phyloP scores from a whole-genome alignment of 1,140 invertebrate genomes.

The Drosophila orena region DNA sequence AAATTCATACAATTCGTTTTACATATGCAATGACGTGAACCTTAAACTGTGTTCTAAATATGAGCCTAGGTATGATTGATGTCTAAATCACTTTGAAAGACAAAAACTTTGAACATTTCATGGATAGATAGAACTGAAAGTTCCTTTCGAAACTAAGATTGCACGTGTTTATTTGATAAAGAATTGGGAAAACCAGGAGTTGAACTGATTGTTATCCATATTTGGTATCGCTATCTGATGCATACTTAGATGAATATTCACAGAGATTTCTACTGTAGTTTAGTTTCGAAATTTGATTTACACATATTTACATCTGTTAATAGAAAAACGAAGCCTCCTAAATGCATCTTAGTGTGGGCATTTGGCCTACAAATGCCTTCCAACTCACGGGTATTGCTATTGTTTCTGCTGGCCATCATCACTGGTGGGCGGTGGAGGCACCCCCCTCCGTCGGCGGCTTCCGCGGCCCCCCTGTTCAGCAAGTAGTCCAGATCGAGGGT shows the following conservation, averaged over 20 bases:
- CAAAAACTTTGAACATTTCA: conserved; percentile 1
- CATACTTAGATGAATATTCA: conserved; percentile 37
- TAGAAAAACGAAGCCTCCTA: conserved; percentile 41
- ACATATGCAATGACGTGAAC: conserved; percentile 41
- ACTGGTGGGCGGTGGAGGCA: conserved; percentile 18
- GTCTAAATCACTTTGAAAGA: conserved; percentile 37
- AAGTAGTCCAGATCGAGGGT: conserved; percentile 91
- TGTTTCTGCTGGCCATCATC: conserved; percentile 52
- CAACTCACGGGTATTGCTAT: conserved; percentile 38
- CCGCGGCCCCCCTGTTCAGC: conserved; percentile 85
- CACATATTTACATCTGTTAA: conserved; percentile 40
- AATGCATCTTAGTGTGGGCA: conserved; percentile 43
- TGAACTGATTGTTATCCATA: conserved; percentile 11
- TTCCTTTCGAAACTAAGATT: conserved; percentile 1
- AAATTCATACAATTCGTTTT: conserved; percentile 73
- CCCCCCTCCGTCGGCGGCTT: conserved; percentile 30
- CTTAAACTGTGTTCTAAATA: conserved; percentile 35
- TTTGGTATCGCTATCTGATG: conserved; percentile 7
- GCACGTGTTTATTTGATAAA: conserved; percentile 5
- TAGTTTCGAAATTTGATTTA: conserved; percentile 28
- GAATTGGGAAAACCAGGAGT: neutral
- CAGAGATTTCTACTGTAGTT: conserved; percentile 33
- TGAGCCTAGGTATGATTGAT: conserved; percentile 29
- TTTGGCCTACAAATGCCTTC: conserved; percentile 10
- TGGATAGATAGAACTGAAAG: neutral